Base-by-base conservation (phyloP, 37 sponge, comb jelly and placozoan genomes). In the Oopsacas minuta region DNA sequence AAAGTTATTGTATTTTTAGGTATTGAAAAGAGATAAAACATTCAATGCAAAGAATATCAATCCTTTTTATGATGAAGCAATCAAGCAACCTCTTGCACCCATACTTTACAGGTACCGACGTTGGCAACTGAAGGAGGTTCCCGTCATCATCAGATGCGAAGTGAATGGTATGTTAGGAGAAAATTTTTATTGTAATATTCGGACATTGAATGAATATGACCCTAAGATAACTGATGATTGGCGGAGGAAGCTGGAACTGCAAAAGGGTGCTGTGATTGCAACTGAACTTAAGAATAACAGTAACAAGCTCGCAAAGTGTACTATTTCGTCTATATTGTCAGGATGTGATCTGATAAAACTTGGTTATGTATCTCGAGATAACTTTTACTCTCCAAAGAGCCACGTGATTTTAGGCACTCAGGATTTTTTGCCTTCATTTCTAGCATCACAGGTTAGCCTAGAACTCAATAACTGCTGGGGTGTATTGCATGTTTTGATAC, bases 241-340 rank as follows among this genome's bases (percentile, higher is more conserved):
- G 99, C 52, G 99, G 15, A 90, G 90, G 83, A 98, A 98, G 81
- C 86, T 98, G 37, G 96, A 98, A 75, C 88, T 88, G 0, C 99
- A 98, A 85, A 83, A 90, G 12, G 99, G 99, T 34, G 99, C 96
- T 82, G 92, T 98, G 35, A 85, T 98, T 17, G 96, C 99, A 35
- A 95, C 99, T 23, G 99, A 98, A 85, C 89, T 98, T 39, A 98
- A 94, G 91, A 98, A 98, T 86, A 98, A 98, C 86, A 91, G 92
- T 75, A 93, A 82, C 83, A 98, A 98, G 88, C 87, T 98, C 36
- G 92, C 99, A 46, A 95, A 95, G 87, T 98, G 96, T 95, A 94
- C 96, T 0, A 85, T 95, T 86, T 83, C 87, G 25, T 83, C 99
- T 0, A 83, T 93, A 30, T 82, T 98, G 39, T 96, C 92, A 35